These are phyloP conservation scores for Coluber constrictor DNA, from an alignment of 2,797 vertebrate species.

Conservation along the genomic window DNA sequence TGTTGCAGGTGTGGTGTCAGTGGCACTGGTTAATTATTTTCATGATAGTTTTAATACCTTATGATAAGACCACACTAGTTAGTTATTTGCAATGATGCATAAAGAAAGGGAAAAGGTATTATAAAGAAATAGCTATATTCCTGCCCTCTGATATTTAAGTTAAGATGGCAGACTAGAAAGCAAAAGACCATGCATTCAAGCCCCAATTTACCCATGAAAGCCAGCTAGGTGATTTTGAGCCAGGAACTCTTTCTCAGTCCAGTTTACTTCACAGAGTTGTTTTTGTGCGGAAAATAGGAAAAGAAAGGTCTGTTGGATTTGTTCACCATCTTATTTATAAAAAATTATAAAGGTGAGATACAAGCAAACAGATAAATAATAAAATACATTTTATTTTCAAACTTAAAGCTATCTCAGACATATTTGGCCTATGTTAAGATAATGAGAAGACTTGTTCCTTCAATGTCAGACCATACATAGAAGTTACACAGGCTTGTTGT, in stretches of 20 bases:
- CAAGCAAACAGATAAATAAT: no score
- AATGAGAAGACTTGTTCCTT: no score
- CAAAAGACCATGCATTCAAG: not conserved
- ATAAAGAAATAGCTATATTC: not conserved
- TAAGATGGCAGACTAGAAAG: not conserved
- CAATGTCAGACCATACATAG: no score
- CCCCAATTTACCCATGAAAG: not conserved
- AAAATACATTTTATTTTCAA: no score
- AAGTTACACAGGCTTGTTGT: not conserved
- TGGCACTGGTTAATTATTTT: conserved; percentile 61
- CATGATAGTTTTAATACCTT: conserved; percentile 32
- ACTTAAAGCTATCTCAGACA: no score
- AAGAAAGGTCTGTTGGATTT: not conserved
- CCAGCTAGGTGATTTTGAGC: not conserved
- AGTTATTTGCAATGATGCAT: conserved; percentile 22
- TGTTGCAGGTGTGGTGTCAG: conserved; percentile 49
- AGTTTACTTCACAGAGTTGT: not conserved
- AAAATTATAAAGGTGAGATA: no score
- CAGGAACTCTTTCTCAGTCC: not conserved
- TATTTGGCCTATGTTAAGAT: no score
- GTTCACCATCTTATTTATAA: no score
- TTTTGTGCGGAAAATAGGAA: not conserved
- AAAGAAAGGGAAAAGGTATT: conserved; percentile 32
- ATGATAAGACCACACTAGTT: not conserved
- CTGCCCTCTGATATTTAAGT: not conserved